phyloP scores from a whole-genome alignment of 1,140 invertebrate genomes.

The Drosophila lini region DNA sequence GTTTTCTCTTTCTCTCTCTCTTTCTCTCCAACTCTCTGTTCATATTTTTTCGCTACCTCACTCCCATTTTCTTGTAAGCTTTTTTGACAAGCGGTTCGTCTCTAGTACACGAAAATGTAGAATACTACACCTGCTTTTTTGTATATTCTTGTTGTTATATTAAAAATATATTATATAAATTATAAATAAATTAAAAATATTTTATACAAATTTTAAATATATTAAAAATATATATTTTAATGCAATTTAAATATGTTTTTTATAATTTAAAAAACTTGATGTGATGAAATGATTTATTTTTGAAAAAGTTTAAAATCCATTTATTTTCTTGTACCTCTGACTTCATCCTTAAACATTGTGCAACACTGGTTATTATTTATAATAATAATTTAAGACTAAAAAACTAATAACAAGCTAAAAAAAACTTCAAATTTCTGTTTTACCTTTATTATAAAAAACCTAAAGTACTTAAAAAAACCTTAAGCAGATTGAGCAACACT shows the following conservation, averaged over 20 bases:
- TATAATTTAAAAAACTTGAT: too few relatives aligned
- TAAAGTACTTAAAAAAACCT: conserved; percentile 35
- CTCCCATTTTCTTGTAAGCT: not conserved
- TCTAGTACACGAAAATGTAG: not conserved
- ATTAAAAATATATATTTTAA: too few relatives aligned
- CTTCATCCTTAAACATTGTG: not conserved
- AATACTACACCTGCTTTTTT: not conserved
- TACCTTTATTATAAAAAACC: not conserved
- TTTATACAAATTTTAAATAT: too few relatives aligned
- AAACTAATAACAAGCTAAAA: not conserved
- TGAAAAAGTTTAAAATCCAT: not conserved
- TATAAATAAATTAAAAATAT: too few relatives aligned
- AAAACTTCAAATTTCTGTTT: too few relatives aligned
- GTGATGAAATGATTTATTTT: not conserved
- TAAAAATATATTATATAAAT: too few relatives aligned
- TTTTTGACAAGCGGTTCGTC: conserved; percentile 23
- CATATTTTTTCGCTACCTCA: not conserved
- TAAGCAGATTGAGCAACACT: conserved; percentile 57
- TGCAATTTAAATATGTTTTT: too few relatives aligned
- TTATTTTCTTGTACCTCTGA: not conserved
- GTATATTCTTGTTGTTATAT: too few relatives aligned
- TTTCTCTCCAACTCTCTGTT: not conserved
- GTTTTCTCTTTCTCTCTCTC: not conserved
- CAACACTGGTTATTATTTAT: not conserved
- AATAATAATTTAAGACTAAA: too few relatives aligned